Evolutionary conservation across 2,797 vertebrate genomes (phyloP).

Genomic region (Sebastes umbrosus): DNA sequence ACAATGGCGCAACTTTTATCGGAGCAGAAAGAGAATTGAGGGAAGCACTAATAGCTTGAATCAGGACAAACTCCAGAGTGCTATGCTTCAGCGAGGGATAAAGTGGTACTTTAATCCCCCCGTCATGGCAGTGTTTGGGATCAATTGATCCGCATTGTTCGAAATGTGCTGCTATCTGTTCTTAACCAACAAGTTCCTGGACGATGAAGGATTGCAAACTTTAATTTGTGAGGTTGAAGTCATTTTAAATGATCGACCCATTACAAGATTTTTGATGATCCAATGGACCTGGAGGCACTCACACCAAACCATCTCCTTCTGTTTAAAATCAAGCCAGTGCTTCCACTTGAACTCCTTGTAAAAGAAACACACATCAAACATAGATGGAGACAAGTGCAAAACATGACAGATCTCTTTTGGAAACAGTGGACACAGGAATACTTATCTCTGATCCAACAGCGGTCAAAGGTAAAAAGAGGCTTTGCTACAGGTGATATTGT

Average conservation of each 20-base stretch:
- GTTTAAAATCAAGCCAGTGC: too few relatives aligned
- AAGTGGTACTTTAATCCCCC: background rate
- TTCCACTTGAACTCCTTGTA: background rate
- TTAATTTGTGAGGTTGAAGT: background rate
- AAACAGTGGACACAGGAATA: background rate
- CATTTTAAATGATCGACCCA: background rate
- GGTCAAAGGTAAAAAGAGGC: background rate
- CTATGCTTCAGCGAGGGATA: background rate
- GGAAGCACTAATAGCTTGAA: background rate
- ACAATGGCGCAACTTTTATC: background rate
- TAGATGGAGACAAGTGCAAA: background rate
- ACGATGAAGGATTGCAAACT: background rate
- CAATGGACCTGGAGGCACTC: background rate
- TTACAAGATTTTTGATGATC: background rate
- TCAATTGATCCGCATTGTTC: background rate
- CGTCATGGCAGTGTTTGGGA: background rate
- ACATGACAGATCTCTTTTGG: background rate
- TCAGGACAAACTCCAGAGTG: background rate
- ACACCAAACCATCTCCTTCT: too few relatives aligned
- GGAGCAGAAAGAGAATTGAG: background rate
- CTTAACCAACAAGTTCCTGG: background rate
- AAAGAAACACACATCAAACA: background rate
- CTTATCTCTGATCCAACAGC: background rate
- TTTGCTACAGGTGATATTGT: background rate
- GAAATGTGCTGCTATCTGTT: background rate